These are phyloP conservation scores for Syngnathus typhle DNA, from an alignment of 2,113 vertebrate genomes.

Conservation along the genomic window DNA sequence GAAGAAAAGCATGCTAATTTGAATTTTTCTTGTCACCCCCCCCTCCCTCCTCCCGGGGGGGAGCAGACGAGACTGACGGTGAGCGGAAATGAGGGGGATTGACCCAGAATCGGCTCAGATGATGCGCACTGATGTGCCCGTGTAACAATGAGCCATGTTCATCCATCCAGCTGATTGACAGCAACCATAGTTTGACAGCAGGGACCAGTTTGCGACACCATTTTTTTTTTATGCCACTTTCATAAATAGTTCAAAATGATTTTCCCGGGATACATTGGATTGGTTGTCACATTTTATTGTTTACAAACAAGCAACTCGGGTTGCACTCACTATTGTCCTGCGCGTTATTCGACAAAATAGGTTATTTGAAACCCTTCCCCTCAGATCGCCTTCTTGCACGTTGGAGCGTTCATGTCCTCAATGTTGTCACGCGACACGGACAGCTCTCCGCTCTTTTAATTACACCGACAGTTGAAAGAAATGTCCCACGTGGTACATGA, in stretches of 20 bases:
- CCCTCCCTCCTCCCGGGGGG: constrained; percentile 18
- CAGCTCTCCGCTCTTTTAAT: constrained; percentile 4
- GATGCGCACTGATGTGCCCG: constrained; percentile 51
- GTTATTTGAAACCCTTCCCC: constrained; percentile 22
- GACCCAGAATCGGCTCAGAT: constrained; percentile 62
- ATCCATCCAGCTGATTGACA: constrained; percentile 27
- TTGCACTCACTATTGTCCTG: constrained; percentile 1
- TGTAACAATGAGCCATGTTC: constrained; percentile 37
- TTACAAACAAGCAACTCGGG: background rate
- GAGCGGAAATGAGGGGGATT: constrained; percentile 40
- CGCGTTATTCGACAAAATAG: constrained; percentile 7
- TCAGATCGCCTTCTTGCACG: constrained; percentile 1
- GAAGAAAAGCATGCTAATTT: constrained; percentile 54
- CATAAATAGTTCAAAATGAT: background rate
- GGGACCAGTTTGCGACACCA: constrained; percentile 6
- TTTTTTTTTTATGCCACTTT: background rate
- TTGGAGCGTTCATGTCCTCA: constrained; percentile 14
- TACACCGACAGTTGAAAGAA: constrained; percentile 9
- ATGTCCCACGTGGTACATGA: background rate
- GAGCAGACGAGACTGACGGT: constrained; percentile 17
- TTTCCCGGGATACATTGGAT: background rate
- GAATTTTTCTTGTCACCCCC: constrained; percentile 35
- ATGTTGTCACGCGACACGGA: constrained; percentile 7
- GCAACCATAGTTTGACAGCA: constrained; percentile 17
- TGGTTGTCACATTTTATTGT: background rate